phyloP scores from a whole-genome alignment of 2,888 invertebrate genomes.

The Coelopa pilipes region DNA sequence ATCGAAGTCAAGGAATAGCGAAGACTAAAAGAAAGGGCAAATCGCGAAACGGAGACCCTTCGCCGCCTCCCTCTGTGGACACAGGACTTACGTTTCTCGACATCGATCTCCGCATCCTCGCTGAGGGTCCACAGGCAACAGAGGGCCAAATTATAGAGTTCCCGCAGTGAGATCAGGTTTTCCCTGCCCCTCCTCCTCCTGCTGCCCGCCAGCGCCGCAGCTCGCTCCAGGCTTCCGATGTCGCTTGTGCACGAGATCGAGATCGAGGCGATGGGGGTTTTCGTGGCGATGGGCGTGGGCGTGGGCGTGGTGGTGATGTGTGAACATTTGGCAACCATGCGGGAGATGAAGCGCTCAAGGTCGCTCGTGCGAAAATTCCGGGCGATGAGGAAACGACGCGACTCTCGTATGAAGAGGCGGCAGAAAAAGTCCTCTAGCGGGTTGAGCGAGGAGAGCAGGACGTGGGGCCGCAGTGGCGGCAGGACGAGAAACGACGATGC shows the following conservation, averaged over 20 bases:
- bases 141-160: slow-evolving; percentile 3
- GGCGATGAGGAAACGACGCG: slow-evolving; percentile 24
- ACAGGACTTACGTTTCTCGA: slow-evolving; percentile 18
- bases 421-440: not conserved
- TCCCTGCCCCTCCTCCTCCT: not conserved
- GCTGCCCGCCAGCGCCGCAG: too few species aligned
- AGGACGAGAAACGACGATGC: not conserved
- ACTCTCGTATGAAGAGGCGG: slow-evolving; percentile 34
- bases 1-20: not conserved
- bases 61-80: too few species aligned
- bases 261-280: not conserved
- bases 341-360: slow-evolving; percentile 39
- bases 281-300: not conserved
- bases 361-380: slow-evolving; percentile 32
- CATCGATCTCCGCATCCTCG: not conserved
- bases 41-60: too few species aligned
- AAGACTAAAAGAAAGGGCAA: not conserved
- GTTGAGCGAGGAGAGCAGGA: not conserved
- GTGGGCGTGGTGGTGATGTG: not conserved
- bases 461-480: not conserved
- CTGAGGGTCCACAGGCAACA: slow-evolving; percentile 13
- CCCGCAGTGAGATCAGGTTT: not conserved
- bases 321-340: not conserved
- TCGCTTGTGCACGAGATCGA: not conserved
- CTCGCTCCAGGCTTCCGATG: too few species aligned